Evolutionary conservation across 2,113 vertebrate genomes (phyloP), one percentile per base, ranked within the genome.

Genomic region (Channa maculata): DNA sequence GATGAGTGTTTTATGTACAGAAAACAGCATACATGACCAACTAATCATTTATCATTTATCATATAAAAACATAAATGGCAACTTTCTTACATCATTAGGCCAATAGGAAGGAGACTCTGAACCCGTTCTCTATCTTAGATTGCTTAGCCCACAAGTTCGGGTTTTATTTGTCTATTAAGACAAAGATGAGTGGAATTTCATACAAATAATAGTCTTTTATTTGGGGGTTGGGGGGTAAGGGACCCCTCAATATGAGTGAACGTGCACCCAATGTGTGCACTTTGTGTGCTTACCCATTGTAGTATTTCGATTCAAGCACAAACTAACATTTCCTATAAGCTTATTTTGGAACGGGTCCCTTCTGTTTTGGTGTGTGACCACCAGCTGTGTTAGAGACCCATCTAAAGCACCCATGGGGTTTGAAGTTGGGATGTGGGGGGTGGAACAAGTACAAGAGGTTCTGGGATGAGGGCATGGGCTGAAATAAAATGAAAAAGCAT

Each of bases 401-500:
- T 71, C 76, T 71, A 85, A 80, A 70, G 48, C 59, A 64, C 77
- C 80, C 36, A 33, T 34, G 57, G 84, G 84, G 60, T 69, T 75
- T 82, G 71, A 86, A 78, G 83, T 58, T 71, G 54, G 58, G 9
- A 69, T 82, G 80, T 55, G 39, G 63, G 68, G 61, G 58, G 65
- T 75, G 84, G 74, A 82, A 77, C 43, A 53, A 75, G 50, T 62
- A 71, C 79, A 79, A 87, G 70, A 63, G 45, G 65, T 77, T 72
- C 64, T 68, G 51, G 67, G 60, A 64, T 54, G 72, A 79, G 67
- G 45, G 66, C 62, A 85, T 82, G 77, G 78, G 86, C 72, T 59
- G 60, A 86, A 83, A 88, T 83, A 70, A 89, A 90, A 77, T 24
- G 38, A 83, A 86, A 85, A 53, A 24, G 24, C 24, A 24, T 65